Percentiles rank a stretch among this genome's conserved stretches.
phyloP scores from a whole-genome alignment of 2,113 vertebrate genomes.

The Pterocles gutturalis region DNA sequence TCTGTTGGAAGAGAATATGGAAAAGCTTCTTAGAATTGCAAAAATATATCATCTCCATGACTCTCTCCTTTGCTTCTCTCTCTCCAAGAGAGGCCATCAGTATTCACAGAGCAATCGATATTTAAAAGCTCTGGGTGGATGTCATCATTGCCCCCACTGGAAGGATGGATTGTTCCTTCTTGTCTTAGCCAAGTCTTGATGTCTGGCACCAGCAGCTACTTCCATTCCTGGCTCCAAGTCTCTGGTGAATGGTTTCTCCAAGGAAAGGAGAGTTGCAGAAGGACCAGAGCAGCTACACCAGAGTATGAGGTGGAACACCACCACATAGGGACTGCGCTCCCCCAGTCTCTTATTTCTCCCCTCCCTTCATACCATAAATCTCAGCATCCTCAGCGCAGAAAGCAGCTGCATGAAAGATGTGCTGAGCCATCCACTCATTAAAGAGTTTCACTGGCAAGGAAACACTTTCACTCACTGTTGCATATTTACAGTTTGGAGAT shows the following conservation, averaged over 20 bases:
- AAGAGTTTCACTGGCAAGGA: slow-evolving; percentile 51
- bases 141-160: background rate
- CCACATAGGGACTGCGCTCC: background rate
- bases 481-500: slow-evolving; percentile 62
- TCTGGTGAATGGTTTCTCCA: background rate
- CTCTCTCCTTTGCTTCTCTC: background rate
- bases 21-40: background rate
- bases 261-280: background rate
- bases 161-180: background rate
- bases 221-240: background rate
- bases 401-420: slow-evolving; percentile 40
- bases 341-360: background rate
- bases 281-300: background rate
- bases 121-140: background rate
- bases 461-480: slow-evolving; percentile 35
- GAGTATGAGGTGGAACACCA: background rate
- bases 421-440: slow-evolving; percentile 61
- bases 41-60: background rate
- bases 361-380: slow-evolving; percentile 19
- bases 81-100: background rate
- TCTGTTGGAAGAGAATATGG: background rate
- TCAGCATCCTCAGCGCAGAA: slow-evolving; percentile 6
- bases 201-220: background rate
- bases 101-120: background rate
- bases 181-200: background rate